A percentile compares a stretch with the other conserved stretches of the same genome.
Conservation (phyloP, 2,888 invertebrate species). For the Plebejus melissa region DNA sequence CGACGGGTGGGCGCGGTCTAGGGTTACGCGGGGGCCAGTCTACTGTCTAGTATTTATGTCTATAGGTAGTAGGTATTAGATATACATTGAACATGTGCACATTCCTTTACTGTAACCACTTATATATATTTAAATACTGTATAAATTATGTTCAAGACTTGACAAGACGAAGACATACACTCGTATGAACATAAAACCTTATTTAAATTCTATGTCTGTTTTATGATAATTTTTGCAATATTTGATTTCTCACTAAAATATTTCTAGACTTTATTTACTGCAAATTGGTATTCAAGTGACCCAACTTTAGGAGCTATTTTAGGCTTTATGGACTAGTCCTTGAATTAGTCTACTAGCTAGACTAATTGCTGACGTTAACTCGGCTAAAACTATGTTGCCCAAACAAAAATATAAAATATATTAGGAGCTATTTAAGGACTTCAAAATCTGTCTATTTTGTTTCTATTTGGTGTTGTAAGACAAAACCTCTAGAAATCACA, state of each 20-base stretch:
- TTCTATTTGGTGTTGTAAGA: no score
- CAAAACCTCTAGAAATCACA: no score
- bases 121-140: background rate
- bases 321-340: background rate
- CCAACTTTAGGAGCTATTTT: background rate
- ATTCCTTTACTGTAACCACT: background rate
- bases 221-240: background rate
- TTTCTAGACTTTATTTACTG: background rate
- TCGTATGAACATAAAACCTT: background rate
- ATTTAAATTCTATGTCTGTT: slow-evolving; percentile 6
- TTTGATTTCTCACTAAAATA: background rate
- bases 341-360: background rate
- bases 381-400: background rate
- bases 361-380: background rate
- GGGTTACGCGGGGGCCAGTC: background rate
- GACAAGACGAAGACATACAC: no score
- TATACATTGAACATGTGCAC: background rate
- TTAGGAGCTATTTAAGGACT: no score
- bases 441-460: no score
- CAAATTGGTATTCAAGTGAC: background rate
- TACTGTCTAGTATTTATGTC: background rate
- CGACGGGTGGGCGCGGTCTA: background rate
- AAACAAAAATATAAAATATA: no score
- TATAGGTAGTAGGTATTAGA: background rate
- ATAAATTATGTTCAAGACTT: no score